Evolutionary conservation across 2,888 invertebrate genomes (phyloP).

Genomic region (Buathra laborator): DNA sequence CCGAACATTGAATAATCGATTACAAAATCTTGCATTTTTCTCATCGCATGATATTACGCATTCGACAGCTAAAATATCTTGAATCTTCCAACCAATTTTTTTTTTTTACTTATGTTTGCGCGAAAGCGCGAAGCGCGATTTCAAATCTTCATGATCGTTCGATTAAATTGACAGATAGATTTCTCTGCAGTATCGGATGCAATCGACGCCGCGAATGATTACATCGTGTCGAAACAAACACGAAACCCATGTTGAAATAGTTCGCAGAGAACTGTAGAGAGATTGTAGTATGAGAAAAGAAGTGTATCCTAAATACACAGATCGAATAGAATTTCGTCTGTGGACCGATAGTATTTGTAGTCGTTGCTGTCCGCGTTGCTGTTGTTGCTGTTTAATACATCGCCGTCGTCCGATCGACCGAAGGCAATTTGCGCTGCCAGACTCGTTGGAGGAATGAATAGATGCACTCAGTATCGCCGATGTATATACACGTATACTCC

Average conservation of each 20-base stretch:
- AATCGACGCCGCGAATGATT: neutral
- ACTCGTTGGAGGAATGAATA: conserved; percentile 3
- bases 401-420: neutral
- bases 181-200: neutral
- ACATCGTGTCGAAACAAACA: neutral
- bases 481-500: neutral
- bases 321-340: neutral
- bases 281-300: neutral
- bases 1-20: too few relatives aligned
- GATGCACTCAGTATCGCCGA: neutral
- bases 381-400: neutral
- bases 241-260: neutral
- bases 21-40: too few relatives aligned
- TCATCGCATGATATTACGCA: too few relatives aligned
- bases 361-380: neutral
- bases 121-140: neutral
- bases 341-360: neutral
- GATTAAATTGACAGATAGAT: neutral
- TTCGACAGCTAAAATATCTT: neutral
- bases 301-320: conserved; percentile 7
- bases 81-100: neutral
- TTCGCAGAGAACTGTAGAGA: neutral
- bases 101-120: neutral
- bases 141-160: neutral
- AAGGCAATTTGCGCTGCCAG: neutral